Evolutionary conservation across 2,113 vertebrate species (phyloP).

Genomic region (Etheostoma spectabile): DNA sequence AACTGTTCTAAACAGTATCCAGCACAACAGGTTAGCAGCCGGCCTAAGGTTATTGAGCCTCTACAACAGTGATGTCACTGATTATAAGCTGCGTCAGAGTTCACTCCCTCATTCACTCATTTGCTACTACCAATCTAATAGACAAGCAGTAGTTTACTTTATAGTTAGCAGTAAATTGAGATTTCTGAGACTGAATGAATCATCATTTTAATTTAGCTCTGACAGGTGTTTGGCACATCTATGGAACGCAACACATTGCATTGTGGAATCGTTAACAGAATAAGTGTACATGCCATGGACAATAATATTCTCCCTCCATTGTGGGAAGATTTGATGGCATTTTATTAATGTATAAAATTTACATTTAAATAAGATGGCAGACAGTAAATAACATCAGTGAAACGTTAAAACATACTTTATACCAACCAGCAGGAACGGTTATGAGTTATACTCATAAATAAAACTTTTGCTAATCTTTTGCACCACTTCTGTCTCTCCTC

Average conservation of each 20-base stretch:
- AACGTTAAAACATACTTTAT: not conserved
- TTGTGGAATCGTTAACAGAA: not conserved
- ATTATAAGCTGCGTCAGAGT: not conserved
- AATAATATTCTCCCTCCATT: not conserved
- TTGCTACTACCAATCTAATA: not conserved
- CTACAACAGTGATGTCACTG: not conserved
- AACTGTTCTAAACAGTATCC: not conserved
- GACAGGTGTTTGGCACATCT: not conserved
- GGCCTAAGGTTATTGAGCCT: no score
- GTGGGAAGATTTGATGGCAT: not conserved
- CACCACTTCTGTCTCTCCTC: constrained; percentile 2
- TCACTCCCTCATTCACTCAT: not conserved
- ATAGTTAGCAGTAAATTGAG: not conserved
- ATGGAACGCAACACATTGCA: not conserved
- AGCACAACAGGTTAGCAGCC: no score
- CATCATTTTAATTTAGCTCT: not conserved
- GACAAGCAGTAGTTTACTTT: not conserved
- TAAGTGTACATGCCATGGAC: not conserved
- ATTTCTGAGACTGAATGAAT: not conserved
- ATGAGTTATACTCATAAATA: not conserved
- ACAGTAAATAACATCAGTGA: not conserved
- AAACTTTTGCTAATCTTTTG: not conserved
- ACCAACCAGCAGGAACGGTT: not conserved
- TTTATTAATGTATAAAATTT: not conserved
- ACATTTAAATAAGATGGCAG: not conserved